phyloP scores from a whole-genome alignment of 2,888 invertebrate genomes.

The Epiblema foenella region DNA sequence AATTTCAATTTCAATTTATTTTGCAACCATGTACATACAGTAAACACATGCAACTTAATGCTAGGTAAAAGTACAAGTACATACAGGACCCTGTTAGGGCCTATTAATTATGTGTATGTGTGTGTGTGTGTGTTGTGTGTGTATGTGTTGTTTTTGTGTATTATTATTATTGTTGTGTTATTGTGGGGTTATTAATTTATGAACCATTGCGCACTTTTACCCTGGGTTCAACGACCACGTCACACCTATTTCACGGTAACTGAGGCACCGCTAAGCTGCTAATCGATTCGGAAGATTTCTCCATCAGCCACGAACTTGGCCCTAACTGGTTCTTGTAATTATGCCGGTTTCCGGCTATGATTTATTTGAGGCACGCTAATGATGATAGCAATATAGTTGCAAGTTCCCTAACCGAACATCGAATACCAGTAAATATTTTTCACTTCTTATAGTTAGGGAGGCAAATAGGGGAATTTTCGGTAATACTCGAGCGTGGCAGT shows the following conservation, averaged over 20 bases:
- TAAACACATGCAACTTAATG: too few species aligned
- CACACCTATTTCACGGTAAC: slow-evolving; percentile 1
- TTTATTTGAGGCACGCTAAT: background rate
- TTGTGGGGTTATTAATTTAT: too few species aligned
- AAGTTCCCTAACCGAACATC: background rate
- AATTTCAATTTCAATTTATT: too few species aligned
- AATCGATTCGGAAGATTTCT: slow-evolving; percentile 32
- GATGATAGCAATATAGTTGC: background rate
- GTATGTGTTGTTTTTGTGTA: too few species aligned
- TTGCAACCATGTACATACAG: too few species aligned
- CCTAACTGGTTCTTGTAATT: slow-evolving; percentile 15
- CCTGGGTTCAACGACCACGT: slow-evolving; percentile 8
- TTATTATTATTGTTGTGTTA: too few species aligned
- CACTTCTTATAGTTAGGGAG: background rate
- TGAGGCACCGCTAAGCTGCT: background rate
- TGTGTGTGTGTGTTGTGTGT: too few species aligned
- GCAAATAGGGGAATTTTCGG: too few species aligned
- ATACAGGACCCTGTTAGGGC: too few species aligned
- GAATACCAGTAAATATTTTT: background rate
- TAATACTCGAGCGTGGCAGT: too few species aligned
- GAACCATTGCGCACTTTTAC: background rate
- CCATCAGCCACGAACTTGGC: slow-evolving; percentile 30
- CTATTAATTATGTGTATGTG: too few species aligned
- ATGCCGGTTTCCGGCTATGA: slow-evolving; percentile 1
- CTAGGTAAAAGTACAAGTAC: too few species aligned